A percentile compares a stretch with the other conserved stretches of the same genome.
Conservation (phyloP, 2,113 vertebrate genomes). For the Gymnocephalus cernua region DNA sequence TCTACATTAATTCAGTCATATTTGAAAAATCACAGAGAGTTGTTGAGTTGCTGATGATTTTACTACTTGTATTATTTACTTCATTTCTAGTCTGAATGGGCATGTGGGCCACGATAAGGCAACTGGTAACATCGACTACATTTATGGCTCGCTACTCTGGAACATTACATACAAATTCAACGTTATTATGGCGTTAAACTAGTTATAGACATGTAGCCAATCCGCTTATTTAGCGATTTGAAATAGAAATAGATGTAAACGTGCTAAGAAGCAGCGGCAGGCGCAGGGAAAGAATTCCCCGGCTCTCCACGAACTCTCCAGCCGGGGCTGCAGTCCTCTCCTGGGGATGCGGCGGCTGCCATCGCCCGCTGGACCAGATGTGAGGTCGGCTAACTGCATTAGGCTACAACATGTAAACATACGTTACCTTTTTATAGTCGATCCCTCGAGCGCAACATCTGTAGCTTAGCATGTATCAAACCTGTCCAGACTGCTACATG, state of each 20-base stretch:
- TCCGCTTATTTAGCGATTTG: neutral
- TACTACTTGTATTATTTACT: neutral
- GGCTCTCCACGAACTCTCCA: constrained; percentile 30
- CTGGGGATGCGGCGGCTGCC: constrained; percentile 34
- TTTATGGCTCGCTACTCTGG: neutral
- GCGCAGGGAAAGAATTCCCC: neutral
- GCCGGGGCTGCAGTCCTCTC: constrained; percentile 29
- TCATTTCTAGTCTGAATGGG: neutral
- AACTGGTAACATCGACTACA: neutral
- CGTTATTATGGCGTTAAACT: neutral
- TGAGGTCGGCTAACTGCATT: neutral
- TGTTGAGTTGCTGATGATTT: no score
- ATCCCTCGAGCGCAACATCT: constrained; percentile 14
- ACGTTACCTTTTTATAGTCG: constrained; percentile 59
- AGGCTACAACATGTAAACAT: neutral
- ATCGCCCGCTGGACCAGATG: constrained; percentile 46
- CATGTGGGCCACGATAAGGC: constrained; percentile 30
- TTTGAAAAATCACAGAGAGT: no score
- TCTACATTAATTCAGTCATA: no score
- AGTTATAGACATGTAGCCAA: neutral
- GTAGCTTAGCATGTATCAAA: neutral
- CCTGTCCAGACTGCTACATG: constrained; percentile 28
- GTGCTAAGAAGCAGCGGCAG: neutral
- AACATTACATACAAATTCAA: neutral
- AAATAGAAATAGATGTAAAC: neutral